Percentiles rank a stretch among this genome's conserved stretches.
phyloP scores from a whole-genome alignment of 2,797 vertebrate genomes.

The Mergus octosetaceus region DNA sequence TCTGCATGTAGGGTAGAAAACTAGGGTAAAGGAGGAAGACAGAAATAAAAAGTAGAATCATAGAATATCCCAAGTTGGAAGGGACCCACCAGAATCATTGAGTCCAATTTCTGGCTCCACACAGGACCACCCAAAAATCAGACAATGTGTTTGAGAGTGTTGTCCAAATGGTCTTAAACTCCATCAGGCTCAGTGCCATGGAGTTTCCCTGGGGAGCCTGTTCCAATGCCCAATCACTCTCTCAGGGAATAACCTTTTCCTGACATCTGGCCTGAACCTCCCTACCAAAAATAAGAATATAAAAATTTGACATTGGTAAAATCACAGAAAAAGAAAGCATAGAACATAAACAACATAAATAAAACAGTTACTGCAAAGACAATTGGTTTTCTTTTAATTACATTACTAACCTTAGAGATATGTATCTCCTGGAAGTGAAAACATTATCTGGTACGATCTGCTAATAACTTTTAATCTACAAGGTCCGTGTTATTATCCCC shows the following conservation, averaged over 20 bases:
- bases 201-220: too few relatives aligned
- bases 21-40: neutral
- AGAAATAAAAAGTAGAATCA: neutral
- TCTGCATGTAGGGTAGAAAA: neutral
- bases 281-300: neutral
- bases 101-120: too few relatives aligned
- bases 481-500: neutral
- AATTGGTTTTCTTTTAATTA: neutral
- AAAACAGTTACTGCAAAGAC: neutral
- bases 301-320: neutral
- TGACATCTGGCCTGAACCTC: too few relatives aligned
- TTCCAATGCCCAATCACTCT: too few relatives aligned
- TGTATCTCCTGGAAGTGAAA: neutral
- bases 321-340: neutral
- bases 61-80: too few relatives aligned
- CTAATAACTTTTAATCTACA: neutral
- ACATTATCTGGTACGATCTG: neutral
- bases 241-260: too few relatives aligned
- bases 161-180: too few relatives aligned
- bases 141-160: too few relatives aligned
- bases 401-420: neutral
- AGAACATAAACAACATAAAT: neutral
- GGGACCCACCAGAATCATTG: too few relatives aligned
- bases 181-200: too few relatives aligned
- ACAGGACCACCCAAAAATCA: too few relatives aligned